Conservation (phyloP, 2,888 invertebrate species). For the Melanchra persicariae region DNA sequence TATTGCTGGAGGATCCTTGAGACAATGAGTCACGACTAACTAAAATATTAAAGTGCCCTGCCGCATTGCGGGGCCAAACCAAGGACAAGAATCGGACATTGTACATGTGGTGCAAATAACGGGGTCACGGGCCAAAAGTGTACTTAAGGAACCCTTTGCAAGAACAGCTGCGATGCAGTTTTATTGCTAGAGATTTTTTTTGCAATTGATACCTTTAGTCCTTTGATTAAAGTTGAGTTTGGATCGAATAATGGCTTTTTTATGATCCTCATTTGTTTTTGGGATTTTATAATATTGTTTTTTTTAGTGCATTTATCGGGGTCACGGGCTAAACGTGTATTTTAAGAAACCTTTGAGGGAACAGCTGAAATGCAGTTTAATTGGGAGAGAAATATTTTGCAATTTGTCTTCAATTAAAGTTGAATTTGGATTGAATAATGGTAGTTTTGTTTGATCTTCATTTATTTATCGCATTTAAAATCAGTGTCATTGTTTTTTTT, state of each 20-base stretch:
- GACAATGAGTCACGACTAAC: constrained; percentile 67
- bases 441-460: too few species aligned
- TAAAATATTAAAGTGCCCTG: constrained; percentile 74
- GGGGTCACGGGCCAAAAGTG: constrained; percentile 26
- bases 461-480: too few species aligned
- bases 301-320: constrained; percentile 42
- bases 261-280: neutral
- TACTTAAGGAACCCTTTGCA: neutral
- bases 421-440: too few species aligned
- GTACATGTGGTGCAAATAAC: constrained; percentile 56
- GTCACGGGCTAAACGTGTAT: constrained; percentile 17
- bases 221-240: neutral
- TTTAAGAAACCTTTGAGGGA: neutral
- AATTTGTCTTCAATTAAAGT: too few species aligned
- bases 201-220: neutral
- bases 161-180: neutral
- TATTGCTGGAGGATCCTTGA: constrained; percentile 30
- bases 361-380: neutral
- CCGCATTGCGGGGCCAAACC: constrained; percentile 72
- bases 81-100: constrained; percentile 68
- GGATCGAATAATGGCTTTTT: neutral
- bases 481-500: too few species aligned
- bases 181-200: neutral
- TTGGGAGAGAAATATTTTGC: neutral
- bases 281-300: neutral